Percentiles rank a stretch among this genome's conserved stretches.
Evolutionary conservation across 2,888 invertebrate genomes (phyloP).

Genomic region (Mimachlamys varia): DNA sequence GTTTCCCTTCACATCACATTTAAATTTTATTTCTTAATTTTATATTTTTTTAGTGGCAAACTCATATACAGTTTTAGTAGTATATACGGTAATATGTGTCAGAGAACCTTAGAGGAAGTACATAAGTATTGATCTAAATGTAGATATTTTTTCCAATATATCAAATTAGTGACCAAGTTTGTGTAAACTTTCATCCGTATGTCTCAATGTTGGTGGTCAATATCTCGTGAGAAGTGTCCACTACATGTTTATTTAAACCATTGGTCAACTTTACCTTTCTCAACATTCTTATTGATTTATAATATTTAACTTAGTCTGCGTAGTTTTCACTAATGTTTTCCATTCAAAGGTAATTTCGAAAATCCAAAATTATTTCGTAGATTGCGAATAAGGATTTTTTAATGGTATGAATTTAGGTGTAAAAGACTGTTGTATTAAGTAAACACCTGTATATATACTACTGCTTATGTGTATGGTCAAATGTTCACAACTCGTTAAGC

Average conservation of each 20-base stretch:
- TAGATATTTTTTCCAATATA: background rate
- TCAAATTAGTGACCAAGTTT: background rate
- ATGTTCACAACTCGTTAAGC: background rate
- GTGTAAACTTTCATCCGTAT: slow-evolving; percentile 9
- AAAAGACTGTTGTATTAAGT: background rate
- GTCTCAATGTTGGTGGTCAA: background rate
- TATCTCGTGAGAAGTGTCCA: slow-evolving; percentile 28
- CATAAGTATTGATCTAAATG: background rate
- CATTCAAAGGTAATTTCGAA: background rate
- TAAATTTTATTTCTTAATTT: too few species aligned
- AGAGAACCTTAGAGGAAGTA: background rate
- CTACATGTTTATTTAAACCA: background rate
- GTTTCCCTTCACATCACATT: too few species aligned
- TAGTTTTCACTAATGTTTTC: background rate
- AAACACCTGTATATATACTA: background rate
- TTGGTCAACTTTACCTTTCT: background rate
- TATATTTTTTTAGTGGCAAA: too few species aligned
- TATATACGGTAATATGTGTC: too few species aligned
- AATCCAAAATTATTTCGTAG: background rate
- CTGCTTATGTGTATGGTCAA: background rate
- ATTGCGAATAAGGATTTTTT: background rate
- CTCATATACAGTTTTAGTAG: too few species aligned
- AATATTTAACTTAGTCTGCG: background rate
- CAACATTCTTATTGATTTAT: slow-evolving; percentile 7
- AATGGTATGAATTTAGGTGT: background rate